Evolutionary conservation across 1,140 invertebrate species (phyloP), one percentile per base, ranked within the genome.

Genomic region (Drosophila willistoni): DNA sequence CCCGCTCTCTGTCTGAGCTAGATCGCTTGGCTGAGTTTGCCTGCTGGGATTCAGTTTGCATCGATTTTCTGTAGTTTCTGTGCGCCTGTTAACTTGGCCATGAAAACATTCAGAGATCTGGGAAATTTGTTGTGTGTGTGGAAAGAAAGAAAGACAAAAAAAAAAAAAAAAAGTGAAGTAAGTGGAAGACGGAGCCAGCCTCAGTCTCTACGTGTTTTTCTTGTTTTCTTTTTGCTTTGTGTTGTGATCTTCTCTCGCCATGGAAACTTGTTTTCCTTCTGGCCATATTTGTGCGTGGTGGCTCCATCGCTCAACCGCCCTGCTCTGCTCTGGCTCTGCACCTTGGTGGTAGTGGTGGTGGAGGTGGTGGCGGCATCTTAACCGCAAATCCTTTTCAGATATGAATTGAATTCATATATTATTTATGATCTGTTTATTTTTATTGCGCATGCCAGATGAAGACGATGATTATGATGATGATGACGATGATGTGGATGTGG

Each of bases 401-500:
- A 87, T 87, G 84, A 87, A 87, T 87, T 87, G 73, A 87, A 87
- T 89, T 87, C 84, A 87, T 87, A 90, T 87, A 81, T 87, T 87
- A 87, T 87, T 87, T 87, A 87, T 87, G 84, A 87, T 89, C 84
- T 87, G 84, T 87, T 89, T 87, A 89, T 85, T 84, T 89, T 87
- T 87, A 89, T 87, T 87, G 84, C 89, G 71, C 77, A 77, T 89
- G 84, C 83, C 84, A 68, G 76, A 71, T 83, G 79, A 83, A 76
- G 54, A 84, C 79, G 51, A 84, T 68, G 33, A 80, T 63, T 47
- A 68, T 59, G 56, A 68, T 64, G 7, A 62, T 56, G 3, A 42
- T 64, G 33, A 73, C 44, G 25, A 29, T 29, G 29, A 29, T 6
- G 22, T 2, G 0, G 51, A 84, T 72, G 4, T 6, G 25, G 33